phyloP scores from a whole-genome alignment of 2,888 invertebrate genomes.

The Thecophora atra region DNA sequence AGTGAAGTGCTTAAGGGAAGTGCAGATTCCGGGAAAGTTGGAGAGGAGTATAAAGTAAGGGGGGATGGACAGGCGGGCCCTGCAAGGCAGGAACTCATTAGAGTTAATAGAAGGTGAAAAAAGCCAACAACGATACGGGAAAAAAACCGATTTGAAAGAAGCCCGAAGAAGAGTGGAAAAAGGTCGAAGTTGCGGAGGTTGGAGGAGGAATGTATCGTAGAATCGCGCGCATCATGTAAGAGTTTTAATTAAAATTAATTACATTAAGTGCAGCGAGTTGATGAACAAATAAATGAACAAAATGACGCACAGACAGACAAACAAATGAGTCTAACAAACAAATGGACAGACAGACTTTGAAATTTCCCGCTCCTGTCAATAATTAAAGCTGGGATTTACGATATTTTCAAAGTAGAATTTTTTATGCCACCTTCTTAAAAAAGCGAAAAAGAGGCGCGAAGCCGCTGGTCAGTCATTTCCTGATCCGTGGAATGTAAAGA shows the following conservation, averaged over 20 bases:
- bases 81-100: conserved; percentile 33
- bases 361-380: not conserved
- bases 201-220: too few species aligned
- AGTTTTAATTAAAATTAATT: conserved; percentile 65
- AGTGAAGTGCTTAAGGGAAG: not conserved
- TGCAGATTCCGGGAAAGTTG: not conserved
- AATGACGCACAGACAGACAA: not conserved
- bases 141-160: not conserved
- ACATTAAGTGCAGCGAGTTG: conserved; percentile 63
- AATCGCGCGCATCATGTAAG: conserved; percentile 53
- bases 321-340: not conserved
- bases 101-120: conserved; percentile 22
- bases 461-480: too few species aligned
- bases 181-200: not conserved
- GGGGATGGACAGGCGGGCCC: not conserved
- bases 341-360: not conserved
- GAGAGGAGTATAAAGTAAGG: not conserved
- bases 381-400: not conserved
- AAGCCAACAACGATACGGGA: conserved; percentile 9
- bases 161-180: not conserved
- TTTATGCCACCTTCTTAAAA: not conserved
- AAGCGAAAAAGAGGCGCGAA: too few species aligned
- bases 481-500: too few species aligned
- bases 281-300: conserved; percentile 45
- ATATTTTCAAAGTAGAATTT: not conserved